Base-by-base conservation (phyloP, 2,113 vertebrate genomes). In the Microcebus griseorufus region DNA sequence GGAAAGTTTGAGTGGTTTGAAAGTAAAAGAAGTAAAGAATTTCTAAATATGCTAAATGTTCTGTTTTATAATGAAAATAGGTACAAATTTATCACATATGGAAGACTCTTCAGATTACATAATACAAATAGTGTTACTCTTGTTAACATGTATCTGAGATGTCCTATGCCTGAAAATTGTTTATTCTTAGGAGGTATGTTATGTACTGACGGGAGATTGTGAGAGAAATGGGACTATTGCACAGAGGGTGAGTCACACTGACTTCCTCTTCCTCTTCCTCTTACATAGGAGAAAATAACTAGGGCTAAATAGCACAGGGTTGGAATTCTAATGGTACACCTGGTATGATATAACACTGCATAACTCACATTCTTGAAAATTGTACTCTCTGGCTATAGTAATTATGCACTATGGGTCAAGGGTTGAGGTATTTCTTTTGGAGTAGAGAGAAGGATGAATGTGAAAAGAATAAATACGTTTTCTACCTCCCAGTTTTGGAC, bases 11-110 rank as follows among this genome's bases (percentile, higher is more conserved):
- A 95, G 18, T 62, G 23, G n/a, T 93, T 93, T 91, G 58, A 93
- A 97, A 88, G n/a, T 42, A 93, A 93, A 90, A 25, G 25, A 85
- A 92, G 79, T 65, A 34, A 62, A 64, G n/a, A 90, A 78, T 90
- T 81, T 83, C 42, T 78, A 90, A 96, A 32, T 67, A 51, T 58
- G 27, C 37, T 78, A 76, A 86, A 16, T 67, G 22, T 67, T 76
- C 29, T 53, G 5, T 14, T 88, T 81, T 32, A 32, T 87, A 58
- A 88, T 42, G 42, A 94, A 86, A 93, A 11, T 65, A 83, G 25
- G 14, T 90, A 23, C 78, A 80, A 51, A 76, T 55, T 60, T 39
- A 76, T 45, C 25, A 84, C 9, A 48, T 25, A 90, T 62, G 29
- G 62, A 91, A 80, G 64, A 70, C 13, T 29, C 12, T 48, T 76